Base-by-base conservation (phyloP, 2,113 vertebrate species). In the Probosciger aterrimus region DNA sequence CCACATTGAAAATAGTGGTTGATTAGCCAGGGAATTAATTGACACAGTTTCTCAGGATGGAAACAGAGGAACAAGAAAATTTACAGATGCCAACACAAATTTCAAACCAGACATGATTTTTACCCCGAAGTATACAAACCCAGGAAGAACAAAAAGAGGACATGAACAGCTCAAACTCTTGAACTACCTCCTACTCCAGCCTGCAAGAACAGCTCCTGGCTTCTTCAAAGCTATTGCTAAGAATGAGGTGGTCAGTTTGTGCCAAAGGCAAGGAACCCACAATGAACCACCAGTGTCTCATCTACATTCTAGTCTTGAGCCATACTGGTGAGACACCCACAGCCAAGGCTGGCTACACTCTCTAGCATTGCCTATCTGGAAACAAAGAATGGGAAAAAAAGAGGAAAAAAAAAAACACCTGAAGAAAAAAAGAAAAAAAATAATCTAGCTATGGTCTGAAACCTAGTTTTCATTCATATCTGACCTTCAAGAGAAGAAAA, bases 71-170 rank as follows among this genome's bases (percentile, higher is more conserved):
- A 59, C 13, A 71, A 35, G 62, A 65, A 65, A 2, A n/a, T 39
- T 41, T 62, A 64, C 6, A 55, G n/a, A 31, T 11, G 43, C 1
- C 8, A 80, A 59, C 22, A 80, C 14, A 50, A 35, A 39, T 43
- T 28, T 70, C 64, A 86, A 77, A 16, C 14, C 4, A 59, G 10
- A 19, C 2, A 1, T 35, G 4, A 27, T 46, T 88, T 92, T 77
- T 63, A 65, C 9, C 15, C 14, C 0, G 0, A 55, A 59, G 30
- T 8, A 28, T 13, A 46, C 12, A 90, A 77, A 10, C 1, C 0
- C 10, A 47, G 27, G 60, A 90, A 78, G n/a, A 91, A 53, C 5
- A 95, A 33, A 81, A 86, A 39, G 6, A 31, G 14, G 18, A 43
- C n/a, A 46, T 0, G 0, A 93, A 35, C 14, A 71, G 24, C 43